phyloP scores from a whole-genome alignment of 1,140 invertebrate genomes.

The Plodia interpunctella region DNA sequence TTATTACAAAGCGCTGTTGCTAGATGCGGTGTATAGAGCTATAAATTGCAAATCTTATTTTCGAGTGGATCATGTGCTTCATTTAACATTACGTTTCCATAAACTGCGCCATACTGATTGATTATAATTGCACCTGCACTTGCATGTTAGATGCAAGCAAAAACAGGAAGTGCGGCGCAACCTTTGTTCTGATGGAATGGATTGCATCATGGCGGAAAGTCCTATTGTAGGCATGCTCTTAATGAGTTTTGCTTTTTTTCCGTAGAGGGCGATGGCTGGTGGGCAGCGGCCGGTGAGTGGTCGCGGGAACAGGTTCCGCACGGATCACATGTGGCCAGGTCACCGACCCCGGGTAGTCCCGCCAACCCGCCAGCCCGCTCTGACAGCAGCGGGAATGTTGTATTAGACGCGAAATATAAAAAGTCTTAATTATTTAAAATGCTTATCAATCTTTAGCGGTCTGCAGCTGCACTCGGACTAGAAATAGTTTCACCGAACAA shows the following conservation, averaged over 20 bases:
- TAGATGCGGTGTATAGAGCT: not conserved
- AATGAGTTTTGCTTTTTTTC: conserved; percentile 23
- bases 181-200: not conserved
- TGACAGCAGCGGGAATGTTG: conserved; percentile 16
- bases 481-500: too few relatives aligned
- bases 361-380: conserved; percentile 8
- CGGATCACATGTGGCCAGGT: conserved; percentile 62
- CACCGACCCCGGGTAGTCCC: conserved; percentile 58
- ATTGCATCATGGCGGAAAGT: conserved; percentile 5
- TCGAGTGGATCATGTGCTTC: not conserved
- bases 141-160: not conserved
- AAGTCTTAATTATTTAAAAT: not conserved
- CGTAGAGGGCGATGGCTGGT: conserved; percentile 30
- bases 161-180: not conserved
- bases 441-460: not conserved
- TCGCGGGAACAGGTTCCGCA: conserved; percentile 66
- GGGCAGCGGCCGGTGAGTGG: conserved; percentile 50
- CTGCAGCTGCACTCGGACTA: too few relatives aligned
- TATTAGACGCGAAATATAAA: conserved; percentile 14
- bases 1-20: not conserved
- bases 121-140: not conserved
- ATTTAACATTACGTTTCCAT: not conserved
- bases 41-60: not conserved
- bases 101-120: too few relatives aligned
- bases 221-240: not conserved